Percentiles rank a stretch among this genome's conserved stretches.
phyloP scores from a whole-genome alignment of 2,113 vertebrate species.

The Synchiropus splendidus region DNA sequence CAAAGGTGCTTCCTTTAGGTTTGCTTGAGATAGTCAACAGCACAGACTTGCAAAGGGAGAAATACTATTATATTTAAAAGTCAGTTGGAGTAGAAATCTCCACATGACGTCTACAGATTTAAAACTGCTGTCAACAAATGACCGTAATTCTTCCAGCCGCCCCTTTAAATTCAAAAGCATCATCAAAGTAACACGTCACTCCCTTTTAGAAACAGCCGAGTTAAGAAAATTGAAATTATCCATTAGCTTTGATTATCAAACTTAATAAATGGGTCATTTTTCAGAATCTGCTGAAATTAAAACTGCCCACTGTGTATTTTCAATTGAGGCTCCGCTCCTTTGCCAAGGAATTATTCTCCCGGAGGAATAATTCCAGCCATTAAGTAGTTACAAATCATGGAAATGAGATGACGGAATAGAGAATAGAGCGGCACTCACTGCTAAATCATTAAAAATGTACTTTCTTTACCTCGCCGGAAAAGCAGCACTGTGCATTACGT shows the following conservation, averaged over 20 bases:
- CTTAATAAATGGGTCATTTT: slow-evolving; percentile 53
- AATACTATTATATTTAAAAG: no score
- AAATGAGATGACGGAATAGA: slow-evolving; percentile 60
- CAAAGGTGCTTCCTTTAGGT: no score
- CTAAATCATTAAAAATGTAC: slow-evolving; percentile 55
- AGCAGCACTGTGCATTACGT: slow-evolving; percentile 32
- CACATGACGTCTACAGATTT: no score
- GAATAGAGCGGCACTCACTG: slow-evolving; percentile 47
- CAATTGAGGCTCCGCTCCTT: slow-evolving; percentile 32
- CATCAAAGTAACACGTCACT: slow-evolving; percentile 25
- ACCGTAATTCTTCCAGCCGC: no score
- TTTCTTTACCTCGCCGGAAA: slow-evolving; percentile 42
- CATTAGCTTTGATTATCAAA: slow-evolving; percentile 60
- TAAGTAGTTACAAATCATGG: slow-evolving; percentile 63
- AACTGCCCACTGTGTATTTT: slow-evolving; percentile 59
- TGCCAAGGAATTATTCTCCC: slow-evolving; percentile 54
- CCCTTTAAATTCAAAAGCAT: no score
- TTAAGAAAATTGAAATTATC: slow-evolving; percentile 47
- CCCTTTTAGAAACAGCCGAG: slow-evolving; percentile 34
- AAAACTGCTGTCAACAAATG: no score
- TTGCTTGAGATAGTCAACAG: no score
- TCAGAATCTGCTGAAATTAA: slow-evolving; percentile 56
- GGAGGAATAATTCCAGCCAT: slow-evolving; percentile 47
- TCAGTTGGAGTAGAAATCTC: no score
- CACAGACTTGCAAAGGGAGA: no score